These are phyloP conservation scores for Amphipoea lucens DNA, from an alignment of 2,888 invertebrate species.

Conservation along the genomic window DNA sequence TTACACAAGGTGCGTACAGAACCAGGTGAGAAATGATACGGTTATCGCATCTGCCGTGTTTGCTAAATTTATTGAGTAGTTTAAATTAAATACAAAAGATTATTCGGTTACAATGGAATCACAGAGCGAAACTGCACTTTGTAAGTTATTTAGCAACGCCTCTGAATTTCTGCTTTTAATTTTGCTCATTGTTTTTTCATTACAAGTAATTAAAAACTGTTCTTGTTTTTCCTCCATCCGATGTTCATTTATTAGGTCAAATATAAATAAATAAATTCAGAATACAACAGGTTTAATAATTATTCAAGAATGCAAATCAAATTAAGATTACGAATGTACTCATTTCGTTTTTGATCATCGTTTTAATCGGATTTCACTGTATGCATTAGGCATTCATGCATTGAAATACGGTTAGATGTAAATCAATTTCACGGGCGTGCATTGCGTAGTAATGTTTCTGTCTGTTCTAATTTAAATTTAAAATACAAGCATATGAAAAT, in stretches of 20 bases:
- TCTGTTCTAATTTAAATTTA: neutral
- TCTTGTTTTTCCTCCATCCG: neutral
- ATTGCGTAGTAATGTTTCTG: conserved; percentile 10
- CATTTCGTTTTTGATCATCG: conserved; percentile 34
- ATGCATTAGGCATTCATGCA: conserved; percentile 43
- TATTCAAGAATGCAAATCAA: conserved; percentile 30
- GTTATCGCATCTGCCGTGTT: conserved; percentile 76
- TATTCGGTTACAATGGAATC: conserved; percentile 39
- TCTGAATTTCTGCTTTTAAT: conserved; percentile 13
- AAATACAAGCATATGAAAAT: neutral
- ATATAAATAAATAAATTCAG: neutral
- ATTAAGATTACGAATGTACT: conserved; percentile 47
- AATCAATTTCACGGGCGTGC: conserved; percentile 23
- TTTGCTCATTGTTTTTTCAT: conserved; percentile 12
- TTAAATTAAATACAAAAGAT: conserved; percentile 42
- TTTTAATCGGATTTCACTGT: conserved; percentile 35
- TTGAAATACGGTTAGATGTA: conserved; percentile 42
- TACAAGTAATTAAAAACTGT: conserved; percentile 12
- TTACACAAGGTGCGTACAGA: conserved; percentile 76
- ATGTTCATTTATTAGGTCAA: conserved; percentile 7
- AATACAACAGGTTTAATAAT: conserved; percentile 15
- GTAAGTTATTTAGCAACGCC: conserved; percentile 34
- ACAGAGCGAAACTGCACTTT: conserved; percentile 28
- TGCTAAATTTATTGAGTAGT: conserved; percentile 55
- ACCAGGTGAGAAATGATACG: conserved; percentile 76